Percentiles rank a stretch among this genome's conserved stretches.
These are phyloP conservation scores for Phaonia tiefii DNA, from an alignment of 2,888 invertebrate genomes.

Conservation along the genomic window DNA sequence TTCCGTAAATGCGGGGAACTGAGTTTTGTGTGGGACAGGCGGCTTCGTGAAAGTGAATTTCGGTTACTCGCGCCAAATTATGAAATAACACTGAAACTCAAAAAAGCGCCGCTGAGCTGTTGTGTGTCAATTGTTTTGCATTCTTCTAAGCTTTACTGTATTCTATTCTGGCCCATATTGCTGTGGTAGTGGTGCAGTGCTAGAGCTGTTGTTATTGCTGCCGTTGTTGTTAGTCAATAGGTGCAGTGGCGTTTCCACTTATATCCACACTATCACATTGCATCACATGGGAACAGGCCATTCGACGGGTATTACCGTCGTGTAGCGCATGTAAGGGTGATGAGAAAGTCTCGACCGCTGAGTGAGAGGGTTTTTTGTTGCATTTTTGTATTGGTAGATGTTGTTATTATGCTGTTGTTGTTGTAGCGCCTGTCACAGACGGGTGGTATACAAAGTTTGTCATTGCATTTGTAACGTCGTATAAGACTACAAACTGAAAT, in stretches of 20 bases:
- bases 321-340: background rate
- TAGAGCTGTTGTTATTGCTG: background rate
- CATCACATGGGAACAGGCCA: background rate
- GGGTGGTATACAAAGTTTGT: too few species aligned
- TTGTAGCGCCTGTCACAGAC: too few species aligned
- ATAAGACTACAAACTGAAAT: too few species aligned
- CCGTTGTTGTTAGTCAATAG: background rate
- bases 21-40: constrained; percentile 5
- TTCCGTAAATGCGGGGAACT: constrained; percentile 43
- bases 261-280: background rate
- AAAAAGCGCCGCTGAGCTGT: constrained; percentile 50
- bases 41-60: constrained; percentile 41
- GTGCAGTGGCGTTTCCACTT: constrained; percentile 25
- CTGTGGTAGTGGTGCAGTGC: background rate
- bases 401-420: background rate
- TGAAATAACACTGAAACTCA: constrained; percentile 64
- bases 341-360: background rate
- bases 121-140: constrained; percentile 43
- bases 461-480: too few species aligned
- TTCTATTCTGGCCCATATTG: background rate
- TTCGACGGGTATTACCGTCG: background rate
- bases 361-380: constrained; percentile 8
- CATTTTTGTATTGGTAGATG: background rate
- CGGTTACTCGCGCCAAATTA: constrained; percentile 64
- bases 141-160: constrained; percentile 65